Evolutionary conservation across 1,140 invertebrate genomes (phyloP).

Genomic region (Drosophila quadrilineata): DNA sequence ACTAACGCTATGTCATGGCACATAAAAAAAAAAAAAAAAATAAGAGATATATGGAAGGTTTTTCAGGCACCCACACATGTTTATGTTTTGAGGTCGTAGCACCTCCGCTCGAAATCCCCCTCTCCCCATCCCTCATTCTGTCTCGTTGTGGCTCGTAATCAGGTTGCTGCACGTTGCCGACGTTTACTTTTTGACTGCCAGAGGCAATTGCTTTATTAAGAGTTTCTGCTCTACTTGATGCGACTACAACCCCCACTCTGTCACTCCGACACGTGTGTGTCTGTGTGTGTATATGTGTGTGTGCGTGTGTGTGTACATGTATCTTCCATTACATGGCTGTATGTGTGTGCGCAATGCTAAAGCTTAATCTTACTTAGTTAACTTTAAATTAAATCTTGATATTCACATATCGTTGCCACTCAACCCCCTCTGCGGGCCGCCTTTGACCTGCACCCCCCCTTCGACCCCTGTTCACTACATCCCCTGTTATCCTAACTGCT

Average conservation of each 20-base stretch:
- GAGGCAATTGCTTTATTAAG: conserved; percentile 81
- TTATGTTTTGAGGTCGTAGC: conserved; percentile 47
- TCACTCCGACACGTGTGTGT: conserved; percentile 41
- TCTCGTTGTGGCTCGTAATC: conserved; percentile 45
- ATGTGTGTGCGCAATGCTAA: conserved; percentile 54
- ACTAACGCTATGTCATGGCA: conserved; percentile 27
- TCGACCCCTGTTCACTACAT: too few relatives aligned
- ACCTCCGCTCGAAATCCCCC: not conserved
- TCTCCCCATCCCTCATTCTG: not conserved
- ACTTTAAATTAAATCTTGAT: conserved; percentile 80
- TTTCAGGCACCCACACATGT: conserved; percentile 10
- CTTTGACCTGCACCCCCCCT: conserved; percentile 2
- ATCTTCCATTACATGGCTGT: too few relatives aligned
- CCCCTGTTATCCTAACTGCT: not conserved
- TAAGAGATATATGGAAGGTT: too few relatives aligned
- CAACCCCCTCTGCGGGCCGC: not conserved
- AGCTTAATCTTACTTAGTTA: conserved; percentile 79
- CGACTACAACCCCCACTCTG: conserved; percentile 28
- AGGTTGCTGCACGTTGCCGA: conserved; percentile 74
- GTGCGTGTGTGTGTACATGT: conserved; percentile 19
- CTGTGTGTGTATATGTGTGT: conserved; percentile 9
- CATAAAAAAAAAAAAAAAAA: too few relatives aligned
- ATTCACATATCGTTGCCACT: conserved; percentile 69
- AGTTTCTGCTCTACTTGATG: conserved; percentile 81
- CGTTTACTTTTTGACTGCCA: conserved; percentile 81